These are phyloP conservation scores for Schizotus pectinicornis DNA, from an alignment of 2,888 invertebrate species.

Conservation along the genomic window DNA sequence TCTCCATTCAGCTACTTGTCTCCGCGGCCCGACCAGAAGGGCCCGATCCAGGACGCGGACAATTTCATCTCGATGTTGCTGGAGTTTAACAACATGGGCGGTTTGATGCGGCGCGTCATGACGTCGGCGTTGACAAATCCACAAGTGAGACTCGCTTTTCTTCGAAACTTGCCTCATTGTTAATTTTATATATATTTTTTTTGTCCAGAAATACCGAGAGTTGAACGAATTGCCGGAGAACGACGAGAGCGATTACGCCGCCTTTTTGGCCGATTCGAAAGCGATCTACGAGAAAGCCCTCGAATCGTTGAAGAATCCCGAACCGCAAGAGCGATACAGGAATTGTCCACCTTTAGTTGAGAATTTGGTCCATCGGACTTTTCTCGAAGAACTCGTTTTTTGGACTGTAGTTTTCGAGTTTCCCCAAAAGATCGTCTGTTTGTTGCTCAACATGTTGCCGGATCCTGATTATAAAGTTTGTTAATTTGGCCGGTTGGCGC, in stretches of 20 bases:
- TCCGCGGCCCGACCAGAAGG: slow-evolving; percentile 66
- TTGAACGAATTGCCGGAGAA: slow-evolving; percentile 69
- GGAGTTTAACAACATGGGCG: slow-evolving; percentile 95
- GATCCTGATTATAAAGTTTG: slow-evolving; percentile 90
- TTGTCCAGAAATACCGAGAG: slow-evolving; percentile 71
- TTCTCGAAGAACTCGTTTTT: slow-evolving; percentile 95
- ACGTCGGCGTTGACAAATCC: slow-evolving; percentile 89
- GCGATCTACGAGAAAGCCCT: slow-evolving; percentile 82
- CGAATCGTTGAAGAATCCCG: slow-evolving; percentile 75
- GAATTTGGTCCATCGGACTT: slow-evolving; percentile 79
- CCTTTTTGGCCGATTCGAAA: slow-evolving; percentile 75
- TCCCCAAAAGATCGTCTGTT: slow-evolving; percentile 95
- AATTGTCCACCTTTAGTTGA: slow-evolving; percentile 82
- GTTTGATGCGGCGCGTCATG: slow-evolving; percentile 93
- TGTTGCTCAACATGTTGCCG: slow-evolving; percentile 92
- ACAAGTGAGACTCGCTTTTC: slow-evolving; percentile 63
- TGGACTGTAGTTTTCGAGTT: slow-evolving; percentile 98
- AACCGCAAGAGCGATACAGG: slow-evolving; percentile 76
- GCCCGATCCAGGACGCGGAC: slow-evolving; percentile 84
- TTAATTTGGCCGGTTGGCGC: slow-evolving; percentile 1
- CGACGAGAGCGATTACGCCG: slow-evolving; percentile 73
- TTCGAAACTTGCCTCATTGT: not conserved
- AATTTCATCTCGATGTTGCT: slow-evolving; percentile 88
- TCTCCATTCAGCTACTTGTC: slow-evolving; percentile 26
- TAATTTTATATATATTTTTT: slow-evolving; percentile 8